Base-by-base conservation (phyloP, 2,888 invertebrate species). In the Acanthoscelides obtectus region DNA sequence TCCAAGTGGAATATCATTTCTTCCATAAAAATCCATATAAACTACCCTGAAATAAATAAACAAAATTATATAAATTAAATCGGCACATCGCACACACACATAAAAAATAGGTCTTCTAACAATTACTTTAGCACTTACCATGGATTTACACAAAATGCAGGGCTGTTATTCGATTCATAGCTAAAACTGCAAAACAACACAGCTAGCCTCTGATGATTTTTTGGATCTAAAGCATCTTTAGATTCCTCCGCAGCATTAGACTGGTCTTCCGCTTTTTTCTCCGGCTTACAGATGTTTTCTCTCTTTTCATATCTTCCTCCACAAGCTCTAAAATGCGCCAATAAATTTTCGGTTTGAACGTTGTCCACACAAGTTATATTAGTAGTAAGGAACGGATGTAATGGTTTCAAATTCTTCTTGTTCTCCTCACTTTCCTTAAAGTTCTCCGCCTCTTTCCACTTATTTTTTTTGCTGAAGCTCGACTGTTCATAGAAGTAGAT, bases 11-110 rank as follows among this genome's bases (percentile, higher is more conserved):
- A 99, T 97, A 85, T 99, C 99, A 82, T 97, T 95, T 22, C 92
- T 90, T 0, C 97, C 97, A 85, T 99, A 99, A 87, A 97, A 94
- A 81, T 96, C 94, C 97, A 99, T 99, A 71, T 91, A 91, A 0
- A 96, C 93, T 70, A 95, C 90, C 92, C 93, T 93, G 78, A 21
- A 67, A 70, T 69, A 72, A 22, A 21, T n/a, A 21, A 20, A 66
- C 12, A 66, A 66, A 66, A 66, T 12, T n/a, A 66, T n/a, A 66
- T 6, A 66, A n/a, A n/a, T n/a, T n/a, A n/a, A n/a, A 63, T 63
- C 63, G 17, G 63, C 8, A 12, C 63, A 63, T 63, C 12, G 63
- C 17, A 63, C 63, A 63, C 8, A 63, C 17, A 63, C 8, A 63
- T 12, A 12, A 12, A 17, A 63, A 63, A 12, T 17, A 63, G 17